phyloP scores from a whole-genome alignment of 2,797 vertebrate genomes.

The Lepus townsendii region DNA sequence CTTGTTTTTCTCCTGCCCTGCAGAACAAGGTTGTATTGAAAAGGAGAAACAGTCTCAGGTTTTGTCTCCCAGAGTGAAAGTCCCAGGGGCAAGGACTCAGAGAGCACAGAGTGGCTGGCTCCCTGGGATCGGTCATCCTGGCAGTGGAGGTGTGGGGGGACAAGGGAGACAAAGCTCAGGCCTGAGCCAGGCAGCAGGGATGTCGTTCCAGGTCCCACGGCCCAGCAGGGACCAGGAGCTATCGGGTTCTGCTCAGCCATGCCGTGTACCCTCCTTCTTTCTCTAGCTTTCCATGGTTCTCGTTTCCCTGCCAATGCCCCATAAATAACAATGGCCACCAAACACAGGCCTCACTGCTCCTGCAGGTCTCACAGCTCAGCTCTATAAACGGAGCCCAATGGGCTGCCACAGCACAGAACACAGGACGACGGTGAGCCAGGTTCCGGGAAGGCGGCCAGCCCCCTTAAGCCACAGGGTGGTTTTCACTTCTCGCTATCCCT shows the following conservation, averaged over 20 bases:
- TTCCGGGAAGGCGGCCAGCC: constrained; percentile 38
- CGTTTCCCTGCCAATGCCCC: constrained; percentile 63
- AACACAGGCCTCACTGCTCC: neutral
- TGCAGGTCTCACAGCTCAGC: neutral
- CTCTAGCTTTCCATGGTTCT: constrained; percentile 60
- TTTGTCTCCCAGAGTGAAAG: constrained; percentile 64
- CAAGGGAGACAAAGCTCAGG: constrained; percentile 45
- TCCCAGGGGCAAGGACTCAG: constrained; percentile 58
- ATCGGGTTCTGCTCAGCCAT: constrained; percentile 50
- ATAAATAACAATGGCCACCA: constrained; percentile 73
- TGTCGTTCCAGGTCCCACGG: neutral
- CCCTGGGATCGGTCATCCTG: neutral
- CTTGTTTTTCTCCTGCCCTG: constrained; percentile 50
- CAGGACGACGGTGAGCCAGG: neutral
- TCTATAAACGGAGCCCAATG: neutral
- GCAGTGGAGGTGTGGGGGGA: constrained; percentile 62
- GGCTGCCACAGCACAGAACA: neutral
- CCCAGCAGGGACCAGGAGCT: neutral
- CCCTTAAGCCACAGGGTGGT: constrained; percentile 10
- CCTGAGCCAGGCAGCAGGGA: constrained; percentile 10
- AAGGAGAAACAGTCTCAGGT: constrained; percentile 70
- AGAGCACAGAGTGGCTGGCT: constrained; percentile 35
- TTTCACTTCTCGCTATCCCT: constrained; percentile 43
- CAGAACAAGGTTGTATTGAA: constrained; percentile 76
- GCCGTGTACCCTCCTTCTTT: neutral